phyloP scores from a whole-genome alignment of 2,888 invertebrate species.

The Luperina testacea region DNA sequence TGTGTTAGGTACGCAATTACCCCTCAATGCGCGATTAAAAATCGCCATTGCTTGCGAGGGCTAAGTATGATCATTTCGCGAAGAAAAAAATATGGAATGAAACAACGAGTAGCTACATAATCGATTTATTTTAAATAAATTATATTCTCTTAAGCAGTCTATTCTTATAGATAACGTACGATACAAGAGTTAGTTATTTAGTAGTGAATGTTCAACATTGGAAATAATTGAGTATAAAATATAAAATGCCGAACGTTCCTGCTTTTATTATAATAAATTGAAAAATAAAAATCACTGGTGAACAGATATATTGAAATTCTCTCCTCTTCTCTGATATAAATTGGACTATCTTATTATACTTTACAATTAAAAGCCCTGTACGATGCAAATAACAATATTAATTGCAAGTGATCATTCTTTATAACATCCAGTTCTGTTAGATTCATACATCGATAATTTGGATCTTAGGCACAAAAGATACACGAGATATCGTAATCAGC shows the following conservation, averaged over 20 bases:
- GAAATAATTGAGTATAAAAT: constrained; percentile 55
- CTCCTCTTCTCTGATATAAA: not conserved
- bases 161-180: constrained; percentile 69
- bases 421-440: not conserved
- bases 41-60: not conserved
- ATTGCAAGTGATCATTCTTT: not conserved
- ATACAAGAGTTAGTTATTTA: constrained; percentile 56
- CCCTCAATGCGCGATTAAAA: not conserved
- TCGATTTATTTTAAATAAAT: constrained; percentile 79
- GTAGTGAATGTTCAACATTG: constrained; percentile 55
- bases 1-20: too few species aligned
- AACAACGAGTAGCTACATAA: constrained; percentile 68
- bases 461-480: not conserved
- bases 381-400: not conserved
- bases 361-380: not conserved
- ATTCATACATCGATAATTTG: not conserved
- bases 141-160: constrained; percentile 80
- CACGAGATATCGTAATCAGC: not conserved
- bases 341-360: not conserved
- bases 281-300: constrained; percentile 38
- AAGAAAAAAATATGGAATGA: not conserved
- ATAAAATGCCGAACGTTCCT: constrained; percentile 44
- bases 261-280: constrained; percentile 29
- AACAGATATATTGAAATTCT: constrained; percentile 21
- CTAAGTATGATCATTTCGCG: not conserved